Percentiles rank a stretch among this genome's conserved stretches.
These are phyloP conservation scores for Podocnemis expansa DNA, from an alignment of 2,113 vertebrate species.

Conservation along the genomic window DNA sequence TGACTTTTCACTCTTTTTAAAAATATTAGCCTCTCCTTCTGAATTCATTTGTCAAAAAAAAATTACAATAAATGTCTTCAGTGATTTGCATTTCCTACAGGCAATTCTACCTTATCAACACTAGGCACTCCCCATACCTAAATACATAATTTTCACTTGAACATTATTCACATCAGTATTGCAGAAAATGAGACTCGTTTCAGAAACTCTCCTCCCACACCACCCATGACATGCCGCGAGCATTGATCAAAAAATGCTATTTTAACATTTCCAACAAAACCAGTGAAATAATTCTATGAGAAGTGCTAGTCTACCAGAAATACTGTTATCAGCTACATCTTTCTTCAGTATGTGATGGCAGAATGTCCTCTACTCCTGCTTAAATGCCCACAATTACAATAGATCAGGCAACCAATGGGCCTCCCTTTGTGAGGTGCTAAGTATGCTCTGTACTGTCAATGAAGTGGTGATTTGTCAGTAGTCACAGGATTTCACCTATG, in stretches of 20 bases:
- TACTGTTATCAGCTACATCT: neutral
- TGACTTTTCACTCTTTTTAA: neutral
- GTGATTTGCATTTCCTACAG: conserved; percentile 17
- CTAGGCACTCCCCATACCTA: neutral
- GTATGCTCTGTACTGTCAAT: neutral
- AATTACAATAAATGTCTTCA: conserved; percentile 32
- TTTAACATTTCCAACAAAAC: neutral
- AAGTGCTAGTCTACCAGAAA: neutral
- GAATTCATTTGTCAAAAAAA: conserved; percentile 30
- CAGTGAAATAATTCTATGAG: neutral
- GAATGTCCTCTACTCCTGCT: too few species aligned
- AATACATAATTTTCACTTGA: conserved; percentile 47
- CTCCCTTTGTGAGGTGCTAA: neutral
- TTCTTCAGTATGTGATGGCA: neutral
- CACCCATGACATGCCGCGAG: neutral
- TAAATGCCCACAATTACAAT: too few species aligned
- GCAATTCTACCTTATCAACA: conserved; percentile 23
- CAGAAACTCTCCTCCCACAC: neutral
- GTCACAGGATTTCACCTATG: neutral
- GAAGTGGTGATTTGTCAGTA: neutral
- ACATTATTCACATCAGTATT: conserved; percentile 14
- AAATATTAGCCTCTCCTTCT: conserved; percentile 11
- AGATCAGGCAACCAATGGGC: neutral
- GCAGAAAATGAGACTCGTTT: neutral
- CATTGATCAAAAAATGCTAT: neutral